These are phyloP conservation scores for Elaeidobius kamerunicus DNA, from an alignment of 2,888 invertebrate genomes.

Conservation along the genomic window DNA sequence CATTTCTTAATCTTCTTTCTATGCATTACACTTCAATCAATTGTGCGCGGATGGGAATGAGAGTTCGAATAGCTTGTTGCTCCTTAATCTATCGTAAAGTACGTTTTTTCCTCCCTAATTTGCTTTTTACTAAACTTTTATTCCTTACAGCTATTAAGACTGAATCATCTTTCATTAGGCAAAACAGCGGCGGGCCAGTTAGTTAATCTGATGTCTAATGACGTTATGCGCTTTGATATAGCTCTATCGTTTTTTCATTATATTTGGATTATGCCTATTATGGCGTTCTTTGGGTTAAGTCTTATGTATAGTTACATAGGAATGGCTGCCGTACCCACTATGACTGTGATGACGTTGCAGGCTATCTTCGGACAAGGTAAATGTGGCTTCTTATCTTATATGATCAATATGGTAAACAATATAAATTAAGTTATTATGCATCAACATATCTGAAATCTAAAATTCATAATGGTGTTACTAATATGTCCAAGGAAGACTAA, in stretches of 20 bases:
- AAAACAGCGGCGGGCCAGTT: slow-evolving; percentile 82
- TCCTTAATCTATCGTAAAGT: slow-evolving; percentile 82
- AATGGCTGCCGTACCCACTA: slow-evolving; percentile 58
- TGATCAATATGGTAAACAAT: no score
- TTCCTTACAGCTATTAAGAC: slow-evolving; percentile 55
- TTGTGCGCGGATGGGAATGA: slow-evolving; percentile 68
- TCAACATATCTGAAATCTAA: no score
- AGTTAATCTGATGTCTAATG: slow-evolving; percentile 81
- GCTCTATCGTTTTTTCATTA: slow-evolving; percentile 68
- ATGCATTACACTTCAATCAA: slow-evolving; percentile 61
- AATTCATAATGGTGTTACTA: no score
- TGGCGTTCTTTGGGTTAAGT: slow-evolving; percentile 60
- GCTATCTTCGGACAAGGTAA: slow-evolving; percentile 54
- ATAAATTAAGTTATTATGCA: not conserved
- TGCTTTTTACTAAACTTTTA: not conserved
- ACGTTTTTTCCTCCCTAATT: slow-evolving; percentile 27
- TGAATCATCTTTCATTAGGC: slow-evolving; percentile 68
- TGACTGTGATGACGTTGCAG: slow-evolving; percentile 55
- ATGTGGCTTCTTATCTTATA: no score
- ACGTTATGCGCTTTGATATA: slow-evolving; percentile 77
- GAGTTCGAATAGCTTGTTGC: slow-evolving; percentile 72
- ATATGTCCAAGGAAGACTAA: no score
- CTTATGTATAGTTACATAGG: slow-evolving; percentile 58
- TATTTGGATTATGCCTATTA: slow-evolving; percentile 77
- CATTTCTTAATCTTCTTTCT: slow-evolving; percentile 58